Conservation (phyloP, 2,888 invertebrate species). For the Stenodera caucasica region DNA sequence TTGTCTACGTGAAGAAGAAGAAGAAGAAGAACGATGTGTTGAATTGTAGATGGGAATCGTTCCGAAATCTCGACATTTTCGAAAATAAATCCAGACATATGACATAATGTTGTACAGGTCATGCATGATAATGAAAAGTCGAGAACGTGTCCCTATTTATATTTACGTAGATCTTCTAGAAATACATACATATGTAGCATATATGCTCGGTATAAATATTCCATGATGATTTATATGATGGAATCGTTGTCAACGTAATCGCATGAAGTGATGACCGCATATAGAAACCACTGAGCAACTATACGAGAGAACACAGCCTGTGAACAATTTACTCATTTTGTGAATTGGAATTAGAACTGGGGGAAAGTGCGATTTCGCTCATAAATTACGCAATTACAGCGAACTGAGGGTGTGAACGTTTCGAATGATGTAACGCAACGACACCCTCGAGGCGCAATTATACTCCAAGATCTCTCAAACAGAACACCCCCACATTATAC, state of each 20-base stretch:
- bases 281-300: constrained; percentile 27
- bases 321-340: constrained; percentile 44
- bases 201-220: too few relatives aligned
- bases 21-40: too few relatives aligned
- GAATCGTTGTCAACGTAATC: constrained; percentile 5
- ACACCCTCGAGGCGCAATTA: constrained; percentile 53
- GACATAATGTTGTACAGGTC: constrained; percentile 7
- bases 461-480: constrained; percentile 46
- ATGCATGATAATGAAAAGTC: constrained; percentile 11
- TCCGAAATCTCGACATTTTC: background rate
- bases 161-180: background rate
- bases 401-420: constrained; percentile 47
- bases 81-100: constrained; percentile 10
- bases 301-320: constrained; percentile 26
- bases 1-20: background rate
- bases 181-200: too few relatives aligned
- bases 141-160: constrained; percentile 1
- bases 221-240: background rate
- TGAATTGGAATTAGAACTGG: constrained; percentile 41
- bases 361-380: constrained; percentile 44
- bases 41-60: background rate
- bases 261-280: constrained; percentile 21
- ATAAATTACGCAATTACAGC: constrained; percentile 54
- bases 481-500: constrained; percentile 32
- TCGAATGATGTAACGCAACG: constrained; percentile 41